Evolutionary conservation across 2,888 invertebrate genomes (phyloP), one percentile per base, ranked within the genome.

Genomic region (Hanleya hanleyi): DNA sequence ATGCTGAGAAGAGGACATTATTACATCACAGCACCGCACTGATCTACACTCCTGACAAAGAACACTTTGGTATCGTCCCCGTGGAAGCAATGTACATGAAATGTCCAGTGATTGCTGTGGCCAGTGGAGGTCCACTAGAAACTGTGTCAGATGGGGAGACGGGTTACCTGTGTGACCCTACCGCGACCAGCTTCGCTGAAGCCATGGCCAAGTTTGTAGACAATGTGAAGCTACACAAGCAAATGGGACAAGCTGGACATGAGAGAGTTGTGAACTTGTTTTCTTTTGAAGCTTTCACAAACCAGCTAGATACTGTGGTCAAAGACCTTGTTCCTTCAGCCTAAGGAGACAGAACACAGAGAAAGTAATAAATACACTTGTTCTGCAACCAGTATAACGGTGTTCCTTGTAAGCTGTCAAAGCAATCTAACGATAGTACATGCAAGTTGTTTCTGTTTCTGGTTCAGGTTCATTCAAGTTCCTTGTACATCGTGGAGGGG

Each of bases 21-120:
- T 92, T 99, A n/a, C 92, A 93, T 41, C 91, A 94, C 71, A 95
- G 96, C 81, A 93, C 94, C 70, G 95, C 96, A 78, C 91, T 99
- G 29, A 88, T 99, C 32, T 99, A 99, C 88, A 99, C 99, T 7
- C 99, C 99, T 1, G 94, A 95, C 1, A 96, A 96, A 89, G 99
- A 99, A 90, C 99, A 99, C 92, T 99, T 99, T 92, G 99, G 99
- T 5, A 99, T 99, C 84, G 99, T 99, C 9, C 99, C 99, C 0
- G 92, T 99, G 69, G 99, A 99, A 92, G 98, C 98, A 0, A 99
- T 99, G 99, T 96, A 96, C 88, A 94, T 95, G 88, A 92, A 93
- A 3, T 96, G 96, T 86, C 98, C 99, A 4, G 98, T 99, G 0
- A 94, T 99, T 80, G 99, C 99, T 0, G 95, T 96, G 0, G 95